Conservation (phyloP, 2,113 vertebrate species). For the Choloepus hoffmanni region DNA sequence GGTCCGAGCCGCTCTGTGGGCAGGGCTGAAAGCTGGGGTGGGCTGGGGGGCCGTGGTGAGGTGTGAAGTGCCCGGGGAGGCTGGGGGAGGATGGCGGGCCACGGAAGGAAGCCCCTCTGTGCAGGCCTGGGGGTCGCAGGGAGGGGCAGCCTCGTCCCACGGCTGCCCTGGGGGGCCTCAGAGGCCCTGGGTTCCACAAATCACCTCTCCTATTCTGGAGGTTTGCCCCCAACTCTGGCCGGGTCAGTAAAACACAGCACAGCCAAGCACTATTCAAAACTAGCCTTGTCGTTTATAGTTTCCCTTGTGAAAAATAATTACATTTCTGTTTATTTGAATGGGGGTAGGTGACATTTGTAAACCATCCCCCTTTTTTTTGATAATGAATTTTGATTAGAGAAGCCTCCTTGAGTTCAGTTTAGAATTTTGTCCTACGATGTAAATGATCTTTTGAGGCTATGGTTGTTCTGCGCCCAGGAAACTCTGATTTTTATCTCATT, state of each 20-base stretch:
- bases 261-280: accelerated
- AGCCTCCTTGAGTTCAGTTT: accelerated
- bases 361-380: not conserved
- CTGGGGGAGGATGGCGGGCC: accelerated
- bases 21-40: no score
- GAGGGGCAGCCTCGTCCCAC: accelerated
- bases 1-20: no score
- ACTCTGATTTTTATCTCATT: not conserved
- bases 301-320: accelerated
- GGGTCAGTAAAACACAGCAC: accelerated
- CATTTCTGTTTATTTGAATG: not conserved
- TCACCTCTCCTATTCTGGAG: not conserved
- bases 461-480: not conserved
- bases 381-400: accelerated
- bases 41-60: no score
- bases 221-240: not conserved
- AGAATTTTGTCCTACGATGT: no score
- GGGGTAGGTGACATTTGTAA: accelerated
- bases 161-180: not conserved
- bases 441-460: not conserved
- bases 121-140: not conserved
- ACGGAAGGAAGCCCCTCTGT: no score
- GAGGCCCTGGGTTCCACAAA: not conserved
- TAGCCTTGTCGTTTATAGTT: accelerated
- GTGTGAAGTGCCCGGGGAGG: no score